These are phyloP conservation scores for Isoperla grammatica DNA, from an alignment of 2,888 invertebrate species.

Conservation along the genomic window DNA sequence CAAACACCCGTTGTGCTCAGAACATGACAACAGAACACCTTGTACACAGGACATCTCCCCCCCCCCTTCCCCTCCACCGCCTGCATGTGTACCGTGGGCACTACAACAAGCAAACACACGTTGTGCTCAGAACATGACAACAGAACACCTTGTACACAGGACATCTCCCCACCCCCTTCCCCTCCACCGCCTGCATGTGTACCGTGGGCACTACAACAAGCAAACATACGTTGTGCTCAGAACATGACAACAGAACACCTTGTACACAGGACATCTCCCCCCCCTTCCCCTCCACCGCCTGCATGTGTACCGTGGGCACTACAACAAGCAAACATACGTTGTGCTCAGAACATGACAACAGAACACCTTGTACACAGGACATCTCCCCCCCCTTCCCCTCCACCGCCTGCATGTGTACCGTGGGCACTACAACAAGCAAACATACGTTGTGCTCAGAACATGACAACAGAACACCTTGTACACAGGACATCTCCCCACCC, in stretches of 20 bases:
- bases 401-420: constrained; percentile 79
- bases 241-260: constrained; percentile 93
- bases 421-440: constrained; percentile 55
- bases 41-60: constrained; percentile 85
- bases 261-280: constrained; percentile 85
- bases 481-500: constrained; percentile 81
- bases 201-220: constrained; percentile 62
- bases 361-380: constrained; percentile 87
- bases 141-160: constrained; percentile 90
- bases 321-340: constrained; percentile 41
- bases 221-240: constrained; percentile 27
- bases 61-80: constrained; percentile 82
- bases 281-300: constrained; percentile 82
- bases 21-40: constrained; percentile 93
- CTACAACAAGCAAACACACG: constrained; percentile 46
- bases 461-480: constrained; percentile 92
- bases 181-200: constrained; percentile 82
- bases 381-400: constrained; percentile 82
- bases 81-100: constrained; percentile 73
- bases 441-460: not conserved
- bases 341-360: too few species aligned
- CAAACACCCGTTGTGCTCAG: constrained; percentile 27
- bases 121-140: too few species aligned
- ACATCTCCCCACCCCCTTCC: constrained; percentile 79
- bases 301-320: constrained; percentile 74